Evolutionary conservation across 2,113 vertebrate species (phyloP).

Genomic region (Etheostoma spectabile): DNA sequence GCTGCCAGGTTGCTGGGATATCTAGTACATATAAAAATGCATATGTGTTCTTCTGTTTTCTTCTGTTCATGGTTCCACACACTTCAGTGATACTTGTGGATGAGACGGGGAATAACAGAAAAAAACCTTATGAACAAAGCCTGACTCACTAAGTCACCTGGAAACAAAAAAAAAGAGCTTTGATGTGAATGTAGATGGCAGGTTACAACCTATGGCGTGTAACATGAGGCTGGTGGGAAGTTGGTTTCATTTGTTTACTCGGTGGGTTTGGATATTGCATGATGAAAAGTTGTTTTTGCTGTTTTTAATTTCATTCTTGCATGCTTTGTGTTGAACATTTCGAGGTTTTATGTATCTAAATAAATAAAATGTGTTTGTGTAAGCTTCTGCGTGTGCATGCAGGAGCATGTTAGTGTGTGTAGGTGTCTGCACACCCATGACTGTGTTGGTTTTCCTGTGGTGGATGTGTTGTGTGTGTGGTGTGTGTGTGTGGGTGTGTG

Average conservation of each 20-base stretch:
- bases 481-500: constrained; percentile 2
- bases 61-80: constrained; percentile 17
- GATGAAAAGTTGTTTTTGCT: constrained; percentile 65
- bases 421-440: constrained; percentile 34
- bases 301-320: constrained; percentile 60
- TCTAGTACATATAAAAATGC: constrained; percentile 29
- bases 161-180: background rate
- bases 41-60: background rate
- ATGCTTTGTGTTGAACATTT: constrained; percentile 72
- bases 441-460: constrained; percentile 2
- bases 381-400: constrained; percentile 63
- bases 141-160: background rate
- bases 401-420: constrained; percentile 58
- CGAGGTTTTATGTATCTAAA: constrained; percentile 72
- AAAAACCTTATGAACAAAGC: background rate
- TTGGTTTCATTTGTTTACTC: constrained; percentile 56
- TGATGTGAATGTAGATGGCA: constrained; percentile 17
- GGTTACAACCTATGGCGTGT: constrained; percentile 41
- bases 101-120: background rate
- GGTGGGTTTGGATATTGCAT: constrained; percentile 62
- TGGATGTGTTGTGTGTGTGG: too few relatives aligned
- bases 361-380: constrained; percentile 72
- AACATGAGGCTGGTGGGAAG: constrained; percentile 50
- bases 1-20: constrained; percentile 41
- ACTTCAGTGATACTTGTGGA: background rate